Conservation (phyloP, 2,888 invertebrate genomes). For the Drosophila nr. perissopoda region DNA sequence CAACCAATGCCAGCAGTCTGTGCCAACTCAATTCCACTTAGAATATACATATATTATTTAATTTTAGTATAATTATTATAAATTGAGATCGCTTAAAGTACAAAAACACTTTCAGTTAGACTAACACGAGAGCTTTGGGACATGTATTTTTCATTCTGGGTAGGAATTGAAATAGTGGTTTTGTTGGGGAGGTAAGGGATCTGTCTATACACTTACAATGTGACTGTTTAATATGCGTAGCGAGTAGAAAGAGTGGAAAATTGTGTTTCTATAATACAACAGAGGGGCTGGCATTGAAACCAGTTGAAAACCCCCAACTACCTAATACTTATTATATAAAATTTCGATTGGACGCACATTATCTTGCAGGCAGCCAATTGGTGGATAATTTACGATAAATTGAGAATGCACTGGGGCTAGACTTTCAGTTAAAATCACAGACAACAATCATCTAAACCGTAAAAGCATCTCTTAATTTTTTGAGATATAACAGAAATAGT, state of each 20-base stretch:
- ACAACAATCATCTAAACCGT: background rate
- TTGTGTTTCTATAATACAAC: slow-evolving; percentile 79
- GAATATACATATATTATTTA: slow-evolving; percentile 46
- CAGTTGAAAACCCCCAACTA: slow-evolving; percentile 56
- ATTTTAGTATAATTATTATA: slow-evolving; percentile 52
- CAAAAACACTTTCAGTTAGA: slow-evolving; percentile 77
- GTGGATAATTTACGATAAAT: background rate
- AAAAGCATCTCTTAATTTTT: background rate
- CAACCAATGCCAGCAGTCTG: slow-evolving; percentile 67
- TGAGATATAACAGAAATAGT: background rate
- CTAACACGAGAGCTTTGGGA: slow-evolving; percentile 73
- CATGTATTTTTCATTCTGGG: slow-evolving; percentile 12
- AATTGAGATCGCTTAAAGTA: slow-evolving; percentile 77
- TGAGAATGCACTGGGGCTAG: background rate
- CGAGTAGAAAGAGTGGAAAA: slow-evolving; percentile 82
- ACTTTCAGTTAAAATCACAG: background rate
- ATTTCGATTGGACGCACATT: slow-evolving; percentile 37
- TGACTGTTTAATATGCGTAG: slow-evolving; percentile 57
- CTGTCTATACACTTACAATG: slow-evolving; percentile 74
- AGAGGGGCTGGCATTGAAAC: slow-evolving; percentile 60
- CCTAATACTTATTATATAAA: slow-evolving; percentile 66
- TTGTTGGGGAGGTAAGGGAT: background rate
- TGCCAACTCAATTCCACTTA: slow-evolving; percentile 77
- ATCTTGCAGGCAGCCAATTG: slow-evolving; percentile 35
- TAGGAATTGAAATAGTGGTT: slow-evolving; percentile 23